Evolutionary conservation across 2,113 vertebrate genomes (phyloP).

Genomic region (Lasiurus borealis): DNA sequence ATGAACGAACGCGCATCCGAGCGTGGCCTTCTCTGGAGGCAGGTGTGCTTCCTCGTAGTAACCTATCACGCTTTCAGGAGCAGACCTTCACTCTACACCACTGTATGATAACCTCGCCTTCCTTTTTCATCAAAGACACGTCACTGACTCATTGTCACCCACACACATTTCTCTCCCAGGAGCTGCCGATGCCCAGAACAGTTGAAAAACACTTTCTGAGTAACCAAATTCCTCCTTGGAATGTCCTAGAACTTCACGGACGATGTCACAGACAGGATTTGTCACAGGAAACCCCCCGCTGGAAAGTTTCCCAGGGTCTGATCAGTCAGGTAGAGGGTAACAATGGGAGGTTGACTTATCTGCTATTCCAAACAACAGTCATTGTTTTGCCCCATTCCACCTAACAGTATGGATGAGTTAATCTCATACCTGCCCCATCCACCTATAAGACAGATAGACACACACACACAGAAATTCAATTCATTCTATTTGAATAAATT

Average conservation of each 20-base stretch:
- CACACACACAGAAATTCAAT: neutral
- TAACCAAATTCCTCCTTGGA: constrained; percentile 64
- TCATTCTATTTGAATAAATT: neutral
- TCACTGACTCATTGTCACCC: neutral
- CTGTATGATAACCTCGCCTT: neutral
- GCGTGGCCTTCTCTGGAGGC: neutral
- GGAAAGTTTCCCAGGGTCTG: constrained; percentile 35
- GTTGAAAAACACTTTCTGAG: constrained; percentile 64
- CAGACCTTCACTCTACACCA: neutral
- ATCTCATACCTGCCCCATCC: neutral
- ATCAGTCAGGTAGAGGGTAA: neutral
- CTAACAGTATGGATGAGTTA: neutral
- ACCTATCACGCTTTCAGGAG: neutral
- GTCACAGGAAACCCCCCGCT: constrained; percentile 64
- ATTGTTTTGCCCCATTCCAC: neutral
- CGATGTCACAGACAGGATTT: constrained; percentile 51
- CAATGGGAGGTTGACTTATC: neutral
- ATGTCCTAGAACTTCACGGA: constrained; percentile 41
- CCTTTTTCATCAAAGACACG: neutral
- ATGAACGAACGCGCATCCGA: neutral
- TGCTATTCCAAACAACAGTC: neutral
- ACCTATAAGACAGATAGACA: neutral
- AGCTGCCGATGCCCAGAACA: constrained; percentile 35
- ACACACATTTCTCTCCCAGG: constrained; percentile 32
- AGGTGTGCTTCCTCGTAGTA: neutral